Evolutionary conservation across 2,113 vertebrate species (phyloP).

Genomic region (Sardina pilchardus): DNA sequence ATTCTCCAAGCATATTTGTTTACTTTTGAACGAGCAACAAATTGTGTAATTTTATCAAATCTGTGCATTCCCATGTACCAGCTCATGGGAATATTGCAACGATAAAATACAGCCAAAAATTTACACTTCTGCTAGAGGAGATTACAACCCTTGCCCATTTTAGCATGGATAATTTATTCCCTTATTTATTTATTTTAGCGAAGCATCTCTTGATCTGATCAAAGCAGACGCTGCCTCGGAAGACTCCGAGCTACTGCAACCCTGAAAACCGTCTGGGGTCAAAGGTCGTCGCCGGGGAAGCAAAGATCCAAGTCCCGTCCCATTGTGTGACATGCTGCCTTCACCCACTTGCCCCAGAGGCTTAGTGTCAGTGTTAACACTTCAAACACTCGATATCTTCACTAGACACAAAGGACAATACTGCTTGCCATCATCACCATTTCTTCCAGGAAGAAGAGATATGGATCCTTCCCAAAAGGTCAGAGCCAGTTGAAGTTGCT

Average conservation of each 20-base stretch:
- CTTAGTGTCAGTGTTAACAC: constrained; percentile 78
- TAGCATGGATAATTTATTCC: constrained; percentile 8
- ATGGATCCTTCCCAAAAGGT: constrained; percentile 78
- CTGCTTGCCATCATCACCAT: constrained; percentile 71
- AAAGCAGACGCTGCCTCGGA: constrained; percentile 66
- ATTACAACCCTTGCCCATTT: background rate
- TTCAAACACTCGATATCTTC: constrained; percentile 81
- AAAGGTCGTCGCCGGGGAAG: constrained; percentile 70
- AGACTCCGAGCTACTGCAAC: constrained; percentile 61
- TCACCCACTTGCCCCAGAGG: constrained; percentile 72
- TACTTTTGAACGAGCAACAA: background rate
- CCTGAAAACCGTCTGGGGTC: constrained; percentile 71
- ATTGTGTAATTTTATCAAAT: background rate
- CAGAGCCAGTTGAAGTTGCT: constrained; percentile 70
- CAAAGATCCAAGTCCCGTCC: constrained; percentile 76
- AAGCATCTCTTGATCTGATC: constrained; percentile 66
- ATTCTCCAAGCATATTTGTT: background rate
- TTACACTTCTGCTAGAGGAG: background rate
- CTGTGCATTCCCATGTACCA: background rate
- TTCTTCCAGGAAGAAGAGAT: constrained; percentile 72
- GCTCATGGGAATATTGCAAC: background rate
- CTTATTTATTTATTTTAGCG: constrained; percentile 33
- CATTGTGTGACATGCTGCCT: constrained; percentile 74
- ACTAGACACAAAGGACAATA: constrained; percentile 77
- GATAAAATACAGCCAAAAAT: background rate